These are phyloP conservation scores for Hemicordylus capensis DNA, from an alignment of 2,113 vertebrate genomes.

Conservation along the genomic window DNA sequence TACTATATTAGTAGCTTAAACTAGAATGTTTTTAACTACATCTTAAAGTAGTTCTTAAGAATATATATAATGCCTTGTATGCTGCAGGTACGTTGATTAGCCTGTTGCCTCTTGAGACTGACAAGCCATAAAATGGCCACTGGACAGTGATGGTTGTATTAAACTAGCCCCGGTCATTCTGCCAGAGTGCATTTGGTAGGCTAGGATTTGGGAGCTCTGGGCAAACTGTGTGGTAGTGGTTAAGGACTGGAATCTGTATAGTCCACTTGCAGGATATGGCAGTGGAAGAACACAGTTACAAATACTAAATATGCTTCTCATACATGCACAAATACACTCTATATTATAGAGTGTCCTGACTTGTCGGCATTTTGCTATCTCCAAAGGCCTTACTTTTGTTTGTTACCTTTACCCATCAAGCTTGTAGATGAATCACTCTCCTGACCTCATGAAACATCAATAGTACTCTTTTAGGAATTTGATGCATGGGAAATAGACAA, in stretches of 20 bases:
- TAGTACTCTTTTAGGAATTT: neutral
- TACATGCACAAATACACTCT: neutral
- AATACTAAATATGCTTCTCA: neutral
- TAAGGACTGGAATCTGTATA: neutral
- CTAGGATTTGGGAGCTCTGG: neutral
- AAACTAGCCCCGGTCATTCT: neutral
- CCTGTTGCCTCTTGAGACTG: constrained; percentile 18
- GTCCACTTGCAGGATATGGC: neutral
- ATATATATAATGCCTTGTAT: constrained; percentile 37
- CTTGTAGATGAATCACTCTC: neutral
- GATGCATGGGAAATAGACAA: neutral
- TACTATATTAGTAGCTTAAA: constrained; percentile 64
- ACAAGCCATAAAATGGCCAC: neutral
- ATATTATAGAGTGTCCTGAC: neutral
- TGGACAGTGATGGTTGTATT: constrained; percentile 8
- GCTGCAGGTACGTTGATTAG: constrained; percentile 11
- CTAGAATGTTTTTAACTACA: constrained; percentile 47
- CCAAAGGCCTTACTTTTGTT: neutral
- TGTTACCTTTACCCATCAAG: neutral
- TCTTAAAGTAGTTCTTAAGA: constrained; percentile 65
- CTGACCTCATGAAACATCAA: neutral
- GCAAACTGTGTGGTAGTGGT: neutral
- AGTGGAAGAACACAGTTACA: neutral
- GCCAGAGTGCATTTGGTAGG: neutral
- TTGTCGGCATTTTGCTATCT: neutral